Evolutionary conservation across 2,888 invertebrate genomes (phyloP).

Genomic region (Chironomus riparius): DNA sequence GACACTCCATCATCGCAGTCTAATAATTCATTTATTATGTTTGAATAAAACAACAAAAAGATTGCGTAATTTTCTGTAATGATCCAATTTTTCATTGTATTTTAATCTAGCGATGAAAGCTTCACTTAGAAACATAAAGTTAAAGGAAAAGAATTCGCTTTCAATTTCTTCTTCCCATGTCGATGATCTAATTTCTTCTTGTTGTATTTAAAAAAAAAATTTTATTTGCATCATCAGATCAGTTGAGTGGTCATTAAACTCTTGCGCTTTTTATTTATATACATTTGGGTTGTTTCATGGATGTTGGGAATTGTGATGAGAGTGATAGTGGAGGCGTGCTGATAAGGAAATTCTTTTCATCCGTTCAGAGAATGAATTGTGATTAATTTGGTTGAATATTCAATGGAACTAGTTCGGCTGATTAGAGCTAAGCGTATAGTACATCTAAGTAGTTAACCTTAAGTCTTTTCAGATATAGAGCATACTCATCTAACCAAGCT

Average conservation of each 20-base stretch:
- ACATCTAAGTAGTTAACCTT: no score
- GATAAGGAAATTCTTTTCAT: no score
- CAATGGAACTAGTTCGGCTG: no score
- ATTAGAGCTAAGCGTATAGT: no score
- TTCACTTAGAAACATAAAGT: background rate
- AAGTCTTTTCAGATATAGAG: no score
- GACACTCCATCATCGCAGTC: no score
- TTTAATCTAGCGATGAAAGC: background rate
- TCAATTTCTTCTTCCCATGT: background rate
- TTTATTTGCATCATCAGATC: background rate
- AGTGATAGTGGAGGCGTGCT: no score
- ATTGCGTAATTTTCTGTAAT: background rate
- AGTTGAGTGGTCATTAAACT: background rate
- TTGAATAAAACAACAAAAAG: background rate
- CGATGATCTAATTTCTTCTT: background rate
- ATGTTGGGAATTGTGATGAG: no score
- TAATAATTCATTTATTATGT: background rate
- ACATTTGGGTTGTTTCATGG: no score
- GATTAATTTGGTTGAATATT: no score
- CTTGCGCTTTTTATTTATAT: background rate
- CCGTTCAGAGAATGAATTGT: no score
- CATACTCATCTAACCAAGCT: no score
- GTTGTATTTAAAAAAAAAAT: background rate
- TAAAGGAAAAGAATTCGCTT: background rate
- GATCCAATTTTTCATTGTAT: background rate